Evolutionary conservation across 2,888 invertebrate species (phyloP).

Genomic region (Lithosia quadra): DNA sequence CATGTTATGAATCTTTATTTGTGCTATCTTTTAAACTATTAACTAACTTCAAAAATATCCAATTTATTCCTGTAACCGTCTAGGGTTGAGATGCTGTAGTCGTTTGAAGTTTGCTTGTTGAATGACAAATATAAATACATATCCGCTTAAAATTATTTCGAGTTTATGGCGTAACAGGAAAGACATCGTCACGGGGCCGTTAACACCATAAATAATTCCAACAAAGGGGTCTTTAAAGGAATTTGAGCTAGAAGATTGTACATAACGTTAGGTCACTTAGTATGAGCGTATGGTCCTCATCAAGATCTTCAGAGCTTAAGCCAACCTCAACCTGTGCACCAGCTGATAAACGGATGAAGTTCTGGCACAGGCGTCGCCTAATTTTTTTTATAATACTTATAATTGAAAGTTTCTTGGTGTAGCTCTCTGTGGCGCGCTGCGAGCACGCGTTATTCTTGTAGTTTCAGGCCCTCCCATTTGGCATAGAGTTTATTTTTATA

Average conservation of each 20-base stretch:
- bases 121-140: conserved; percentile 19
- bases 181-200: conserved; percentile 5
- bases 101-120: conserved; percentile 18
- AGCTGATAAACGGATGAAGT: background rate
- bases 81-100: conserved; percentile 26
- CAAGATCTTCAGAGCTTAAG: no score
- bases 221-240: background rate
- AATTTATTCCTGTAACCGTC: conserved; percentile 25
- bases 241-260: background rate
- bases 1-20: background rate
- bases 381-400: no score
- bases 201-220: conserved; percentile 6
- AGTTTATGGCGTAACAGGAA: conserved; percentile 15
- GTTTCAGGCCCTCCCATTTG: no score
- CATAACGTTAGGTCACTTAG: background rate
- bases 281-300: background rate
- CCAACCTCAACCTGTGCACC: background rate
- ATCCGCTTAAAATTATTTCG: conserved; percentile 17
- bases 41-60: conserved; percentile 10
- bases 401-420: no score
- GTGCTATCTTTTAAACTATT: background rate
- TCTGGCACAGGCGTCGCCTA: no score
- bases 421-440: no score
- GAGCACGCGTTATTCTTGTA: no score
- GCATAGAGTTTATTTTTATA: no score